Conservation (phyloP, 2,888 invertebrate genomes). For the Mesodorylaimus sp. region DNA sequence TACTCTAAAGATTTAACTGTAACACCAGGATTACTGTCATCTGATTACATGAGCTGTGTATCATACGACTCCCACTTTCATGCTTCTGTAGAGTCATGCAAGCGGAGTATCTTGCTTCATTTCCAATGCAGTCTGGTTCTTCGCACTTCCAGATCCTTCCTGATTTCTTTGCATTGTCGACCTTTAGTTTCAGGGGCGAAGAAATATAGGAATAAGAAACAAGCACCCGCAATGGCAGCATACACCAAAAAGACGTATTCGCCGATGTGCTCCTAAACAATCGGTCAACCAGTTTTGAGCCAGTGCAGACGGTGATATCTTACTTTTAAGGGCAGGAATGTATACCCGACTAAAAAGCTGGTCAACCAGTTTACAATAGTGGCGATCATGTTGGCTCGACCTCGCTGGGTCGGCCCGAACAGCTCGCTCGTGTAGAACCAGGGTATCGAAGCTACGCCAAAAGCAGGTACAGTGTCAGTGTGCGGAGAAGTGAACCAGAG, state of each 20-base stretch:
- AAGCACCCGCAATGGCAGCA: conserved; percentile 83
- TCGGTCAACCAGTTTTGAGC: neutral
- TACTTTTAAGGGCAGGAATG: conserved; percentile 46
- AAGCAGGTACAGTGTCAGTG: neutral
- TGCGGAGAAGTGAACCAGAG: neutral
- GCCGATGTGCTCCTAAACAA: too few species aligned
- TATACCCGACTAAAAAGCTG: conserved; percentile 58
- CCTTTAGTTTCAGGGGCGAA: conserved; percentile 98
- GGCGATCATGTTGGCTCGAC: conserved; percentile 66
- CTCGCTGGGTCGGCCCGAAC: conserved; percentile 61
- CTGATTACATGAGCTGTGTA: too few species aligned
- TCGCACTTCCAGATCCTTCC: too few species aligned
- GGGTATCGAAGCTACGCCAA: conserved; percentile 57
- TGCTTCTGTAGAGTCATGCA: too few species aligned
- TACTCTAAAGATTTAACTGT: too few species aligned
- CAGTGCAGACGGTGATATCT: neutral
- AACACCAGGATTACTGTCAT: too few species aligned
- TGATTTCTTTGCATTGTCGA: too few species aligned
- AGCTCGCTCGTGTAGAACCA: conserved; percentile 79
- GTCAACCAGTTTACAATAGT: conserved; percentile 70
- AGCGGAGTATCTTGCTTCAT: too few species aligned
- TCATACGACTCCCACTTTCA: too few species aligned
- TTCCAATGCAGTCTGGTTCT: too few species aligned
- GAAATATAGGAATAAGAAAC: conserved; percentile 95
- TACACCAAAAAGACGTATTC: conserved; percentile 98